Conservation (phyloP, 2,113 vertebrate genomes). For the Acinonyx jubatus region DNA sequence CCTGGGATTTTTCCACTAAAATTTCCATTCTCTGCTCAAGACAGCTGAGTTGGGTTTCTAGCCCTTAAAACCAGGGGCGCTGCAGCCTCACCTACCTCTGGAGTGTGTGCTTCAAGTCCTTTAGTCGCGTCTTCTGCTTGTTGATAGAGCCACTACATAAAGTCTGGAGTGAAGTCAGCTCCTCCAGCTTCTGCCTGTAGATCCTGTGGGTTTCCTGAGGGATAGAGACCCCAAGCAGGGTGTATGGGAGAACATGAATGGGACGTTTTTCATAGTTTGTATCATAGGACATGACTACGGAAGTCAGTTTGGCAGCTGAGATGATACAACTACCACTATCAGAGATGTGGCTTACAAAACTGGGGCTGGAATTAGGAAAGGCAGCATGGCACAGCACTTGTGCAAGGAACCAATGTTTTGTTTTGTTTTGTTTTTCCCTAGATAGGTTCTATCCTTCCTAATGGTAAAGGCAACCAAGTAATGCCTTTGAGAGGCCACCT, state of each 20-base stretch:
- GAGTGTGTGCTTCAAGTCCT: slow-evolving; percentile 88
- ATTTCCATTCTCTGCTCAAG: slow-evolving; percentile 4
- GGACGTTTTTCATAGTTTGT: not conserved
- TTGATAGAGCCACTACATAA: slow-evolving; percentile 91
- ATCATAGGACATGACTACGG: not conserved
- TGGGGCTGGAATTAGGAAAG: not conserved
- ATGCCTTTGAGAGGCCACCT: not conserved
- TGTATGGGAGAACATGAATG: not conserved
- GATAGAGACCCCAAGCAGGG: not conserved
- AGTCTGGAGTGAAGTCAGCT: slow-evolving; percentile 92
- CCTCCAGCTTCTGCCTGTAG: slow-evolving; percentile 95
- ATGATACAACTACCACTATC: not conserved
- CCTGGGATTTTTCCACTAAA: not conserved
- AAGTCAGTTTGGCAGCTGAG: not conserved
- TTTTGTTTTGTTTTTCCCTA: not conserved
- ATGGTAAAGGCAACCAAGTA: not conserved
- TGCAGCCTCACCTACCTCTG: slow-evolving; percentile 83
- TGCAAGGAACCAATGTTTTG: not conserved
- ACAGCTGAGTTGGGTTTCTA: not conserved
- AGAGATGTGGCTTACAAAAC: not conserved
- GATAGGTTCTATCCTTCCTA: not conserved
- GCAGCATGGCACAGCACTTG: not conserved
- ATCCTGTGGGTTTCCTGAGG: slow-evolving; percentile 95
- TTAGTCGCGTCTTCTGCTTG: slow-evolving; percentile 92
- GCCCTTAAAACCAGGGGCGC: not conserved